Evolutionary conservation across 2,888 invertebrate species (phyloP), one percentile per base, ranked within the genome.

Genomic region (Hypomecis punctinalis): DNA sequence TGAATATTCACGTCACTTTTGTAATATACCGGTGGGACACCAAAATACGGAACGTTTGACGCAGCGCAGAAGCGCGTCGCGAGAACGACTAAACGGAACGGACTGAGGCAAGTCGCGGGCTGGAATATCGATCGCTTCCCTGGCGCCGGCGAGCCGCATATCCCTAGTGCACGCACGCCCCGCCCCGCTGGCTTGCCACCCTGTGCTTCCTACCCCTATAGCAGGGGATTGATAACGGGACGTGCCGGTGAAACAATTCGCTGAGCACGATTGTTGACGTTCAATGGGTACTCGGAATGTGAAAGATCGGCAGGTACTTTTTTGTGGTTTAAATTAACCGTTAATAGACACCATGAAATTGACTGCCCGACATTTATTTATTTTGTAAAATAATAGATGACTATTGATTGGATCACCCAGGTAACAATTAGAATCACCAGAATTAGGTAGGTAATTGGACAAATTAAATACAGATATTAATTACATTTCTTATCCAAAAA

Each of bases 81-180:
- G 80, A 79, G 83, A 58, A 61, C 76, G 78, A 79, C 79, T 80
- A 74, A 76, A 74, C 88, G 78, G 82, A 85, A 75, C 86, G 77
- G 78, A 86, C 82, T 86, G 86, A 86, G 84, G 85, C 56, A 47
- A 56, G 23, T 56, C 79, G 77, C 78, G 81, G 77, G 80, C 79
- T 80, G 84, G 80, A 79, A 81, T 91, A 92, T 91, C 89, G 92
- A 92, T 91, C 90, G 82, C 69, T 76, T 81, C 85, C 87, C 90
- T 82, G 92, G 92, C 92, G 92, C 91, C 92, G 89, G 80, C 89
- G 86, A 82, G 87, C 90, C 91, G 91, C 87, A 90, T 88, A 88
- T 89, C 87, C 92, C 91, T 86, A 81, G 82, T 88, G 86, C 91
- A 90, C 89, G 90, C 89, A 88, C 83, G 78, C 90, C 87, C 87